Evolutionary conservation across 1,140 invertebrate species (phyloP).

Genomic region (Zaprionus nigranus): DNA sequence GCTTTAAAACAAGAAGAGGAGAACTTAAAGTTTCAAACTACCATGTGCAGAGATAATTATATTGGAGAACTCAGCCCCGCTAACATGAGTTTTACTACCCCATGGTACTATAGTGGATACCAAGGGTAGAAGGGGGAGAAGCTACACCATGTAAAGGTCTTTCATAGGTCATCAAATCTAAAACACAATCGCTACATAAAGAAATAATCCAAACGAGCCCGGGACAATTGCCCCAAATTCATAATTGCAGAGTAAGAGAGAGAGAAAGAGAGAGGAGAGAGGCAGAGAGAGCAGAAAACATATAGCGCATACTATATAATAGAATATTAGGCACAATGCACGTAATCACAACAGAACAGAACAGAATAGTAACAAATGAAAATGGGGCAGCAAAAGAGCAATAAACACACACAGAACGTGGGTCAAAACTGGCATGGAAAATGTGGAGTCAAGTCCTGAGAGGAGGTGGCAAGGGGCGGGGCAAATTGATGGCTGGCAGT

Average conservation of each 20-base stretch:
- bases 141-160: neutral
- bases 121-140: neutral
- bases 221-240: conserved; percentile 74
- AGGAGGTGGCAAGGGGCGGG: neutral
- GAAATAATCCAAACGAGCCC: conserved; percentile 48
- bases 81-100: neutral
- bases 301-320: conserved; percentile 3
- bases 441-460: conserved; percentile 32
- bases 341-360: conserved; percentile 27
- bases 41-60: neutral
- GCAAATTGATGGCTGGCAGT: conserved; percentile 38
- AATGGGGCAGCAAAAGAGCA: conserved; percentile 61
- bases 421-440: neutral
- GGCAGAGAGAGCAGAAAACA: neutral
- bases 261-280: neutral
- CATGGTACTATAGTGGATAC: neutral
- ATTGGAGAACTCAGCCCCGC: neutral
- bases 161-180: conserved; percentile 41
- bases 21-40: neutral
- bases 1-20: neutral
- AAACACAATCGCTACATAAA: conserved; percentile 37
- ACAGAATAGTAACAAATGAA: conserved; percentile 25
- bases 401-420: conserved; percentile 31
- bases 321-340: conserved; percentile 42
- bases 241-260: conserved; percentile 60